These are phyloP conservation scores for Mustelus asterias DNA, from an alignment of 2,113 vertebrate genomes.

Conservation along the genomic window DNA sequence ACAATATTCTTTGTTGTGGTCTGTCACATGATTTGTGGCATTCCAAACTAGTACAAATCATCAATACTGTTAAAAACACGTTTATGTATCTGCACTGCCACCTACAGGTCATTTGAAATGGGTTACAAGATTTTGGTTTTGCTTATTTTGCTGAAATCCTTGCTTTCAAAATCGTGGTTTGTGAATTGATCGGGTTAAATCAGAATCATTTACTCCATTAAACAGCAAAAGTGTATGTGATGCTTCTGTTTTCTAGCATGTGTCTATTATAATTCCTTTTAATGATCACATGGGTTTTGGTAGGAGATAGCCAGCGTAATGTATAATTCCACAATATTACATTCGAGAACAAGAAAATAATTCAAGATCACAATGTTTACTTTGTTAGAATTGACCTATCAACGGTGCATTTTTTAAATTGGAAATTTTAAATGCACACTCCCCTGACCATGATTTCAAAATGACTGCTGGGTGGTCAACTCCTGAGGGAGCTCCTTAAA, in stretches of 20 bases:
- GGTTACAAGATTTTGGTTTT: background rate
- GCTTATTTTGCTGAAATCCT: background rate
- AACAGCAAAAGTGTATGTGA: background rate
- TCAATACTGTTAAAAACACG: background rate
- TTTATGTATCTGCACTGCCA: background rate
- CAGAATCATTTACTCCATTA: background rate
- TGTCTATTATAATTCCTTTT: background rate
- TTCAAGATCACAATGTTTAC: background rate
- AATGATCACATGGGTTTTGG: background rate
- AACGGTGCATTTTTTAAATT: background rate
- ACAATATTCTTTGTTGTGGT: background rate
- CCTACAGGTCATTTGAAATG: conserved; percentile 2
- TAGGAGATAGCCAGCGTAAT: background rate
- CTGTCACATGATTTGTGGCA: background rate
- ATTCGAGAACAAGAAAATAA: background rate
- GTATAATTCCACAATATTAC: background rate
- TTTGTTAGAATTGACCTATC: background rate
- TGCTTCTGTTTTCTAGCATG: background rate
- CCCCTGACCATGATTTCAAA: background rate
- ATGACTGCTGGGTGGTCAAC: background rate
- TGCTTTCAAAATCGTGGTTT: background rate
- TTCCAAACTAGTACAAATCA: background rate
- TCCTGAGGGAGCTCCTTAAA: background rate
- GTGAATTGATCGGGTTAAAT: background rate
- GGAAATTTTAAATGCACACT: background rate